Evolutionary conservation across 1,140 invertebrate genomes (phyloP), one percentile per base, ranked within the genome.

Genomic region (Pseudomyrmex sp.): DNA sequence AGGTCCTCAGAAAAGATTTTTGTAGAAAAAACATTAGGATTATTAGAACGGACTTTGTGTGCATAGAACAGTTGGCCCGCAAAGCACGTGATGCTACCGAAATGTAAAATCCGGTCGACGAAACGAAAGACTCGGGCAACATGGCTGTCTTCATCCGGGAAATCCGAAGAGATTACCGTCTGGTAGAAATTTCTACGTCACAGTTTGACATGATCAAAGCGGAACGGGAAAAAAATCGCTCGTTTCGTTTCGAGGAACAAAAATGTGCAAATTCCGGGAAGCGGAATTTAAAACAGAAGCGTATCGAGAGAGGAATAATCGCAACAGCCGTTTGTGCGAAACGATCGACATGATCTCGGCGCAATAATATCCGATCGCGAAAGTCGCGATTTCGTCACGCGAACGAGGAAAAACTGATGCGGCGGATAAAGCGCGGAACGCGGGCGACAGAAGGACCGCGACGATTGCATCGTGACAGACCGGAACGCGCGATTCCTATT

Each of bases 141-240:
- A 75, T 75, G 72, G 58, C 72, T 52, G 58, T 58, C n/a, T 18
- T 12, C 26, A 9, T 62, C 44, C 44, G 18, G 58, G 20, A 50
- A 75, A 35, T 35, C 13, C 8, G 13, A 12, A 5, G 20, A 44
- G 58, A 62, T 61, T 48, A 70, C 13, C 66, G 46, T 73, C 13
- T 9, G 54, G 35, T 9, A 15, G 56, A 48, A 12, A 26, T 5
- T 44, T 15, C 48, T 35, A 13, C 4, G 13, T 1, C 13, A 48
- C 48, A n/a, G 52, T 5, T 35, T 15, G 26, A 44, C 26, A 44
- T 13, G 7, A 26, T 10, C 69, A 12, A 35, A 72, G 13, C n/a
- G n/a, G 13, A 26, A 12, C 10, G 18, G 10, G 4, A 12, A 61
- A 35, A 35, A 35, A 35, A 7, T 35, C 0, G 35, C 3, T 0